Evolutionary conservation across 2,888 invertebrate species (phyloP), one percentile per base, ranked within the genome.

Genomic region (Amorpha juglandis): DNA sequence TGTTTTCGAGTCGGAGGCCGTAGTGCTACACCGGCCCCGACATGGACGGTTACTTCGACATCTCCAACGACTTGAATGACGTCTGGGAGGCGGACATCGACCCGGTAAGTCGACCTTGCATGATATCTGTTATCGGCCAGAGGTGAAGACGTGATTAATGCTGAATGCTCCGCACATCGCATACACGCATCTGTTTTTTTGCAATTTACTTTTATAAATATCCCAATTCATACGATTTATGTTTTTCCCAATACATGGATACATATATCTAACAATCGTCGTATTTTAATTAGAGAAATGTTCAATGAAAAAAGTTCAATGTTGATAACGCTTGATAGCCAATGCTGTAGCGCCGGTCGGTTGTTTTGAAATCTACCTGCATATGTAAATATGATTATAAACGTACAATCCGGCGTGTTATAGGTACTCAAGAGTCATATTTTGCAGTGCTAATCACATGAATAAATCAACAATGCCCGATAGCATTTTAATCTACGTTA

Each of bases 21-120:
- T 79, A 75, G 77, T 72, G 71, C 78, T 73, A 71, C 76, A 77
- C 83, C 88, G 86, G 89, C 89, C 89, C 89, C 91, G 86, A 89
- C 89, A 96, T 96, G 96, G 96, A 96, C 92, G 94, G 94, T 79
- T 96, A 96, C 92, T 96, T 96, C 92, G 97, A 97, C 91, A 95
- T 95, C 86, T 95, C 95, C 80, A 94, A 95, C 71, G 95, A 96
- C 90, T 94, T 97, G 82, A 96, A 96, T 94, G 97, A 97, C 90
- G 94, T 97, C 82, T 97, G 97, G 96, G 96, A 96, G 87, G 95
- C 96, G 79, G 97, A 96, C 93, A 94, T 97, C 85, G 97, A 97
- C 94, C 96, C 97, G 96, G 97, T 97, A 89, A 96, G 96, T 95
- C 82, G 87, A 88, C 89, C 89, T 89, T 91, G 84, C 76, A 71